Evolutionary conservation across 1,140 invertebrate species (phyloP).

Genomic region (Micrasema minimum): DNA sequence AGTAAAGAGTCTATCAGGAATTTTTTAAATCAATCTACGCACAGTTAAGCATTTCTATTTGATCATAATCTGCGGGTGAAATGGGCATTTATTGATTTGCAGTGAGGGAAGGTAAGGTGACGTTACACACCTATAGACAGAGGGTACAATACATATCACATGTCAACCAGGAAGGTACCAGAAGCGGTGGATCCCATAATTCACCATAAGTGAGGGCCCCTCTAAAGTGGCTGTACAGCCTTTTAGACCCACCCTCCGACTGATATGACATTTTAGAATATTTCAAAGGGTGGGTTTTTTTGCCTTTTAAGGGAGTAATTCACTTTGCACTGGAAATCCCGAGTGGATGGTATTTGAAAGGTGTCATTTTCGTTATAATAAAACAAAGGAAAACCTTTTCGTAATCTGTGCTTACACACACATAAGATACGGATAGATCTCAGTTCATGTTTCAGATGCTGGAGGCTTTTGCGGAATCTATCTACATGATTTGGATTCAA

Average conservation of each 20-base stretch:
- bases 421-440: too few relatives aligned
- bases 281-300: slow-evolving; percentile 37
- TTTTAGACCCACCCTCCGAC: slow-evolving; percentile 20
- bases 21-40: too few relatives aligned
- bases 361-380: slow-evolving; percentile 16
- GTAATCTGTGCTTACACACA: too few relatives aligned
- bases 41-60: too few relatives aligned
- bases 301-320: slow-evolving; percentile 19
- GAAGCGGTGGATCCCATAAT: slow-evolving; percentile 33
- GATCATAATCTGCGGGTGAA: too few relatives aligned
- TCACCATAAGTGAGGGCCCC: slow-evolving; percentile 35
- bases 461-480: too few relatives aligned
- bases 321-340: slow-evolving; percentile 7
- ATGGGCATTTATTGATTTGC: too few relatives aligned
- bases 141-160: slow-evolving; percentile 49
- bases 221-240: slow-evolving; percentile 24
- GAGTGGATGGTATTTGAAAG: slow-evolving; percentile 27
- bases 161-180: too few relatives aligned
- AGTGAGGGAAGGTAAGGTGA: slow-evolving; percentile 45
- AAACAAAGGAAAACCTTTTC: slow-evolving; percentile 15
- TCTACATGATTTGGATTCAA: too few relatives aligned
- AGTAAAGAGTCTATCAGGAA: too few relatives aligned
- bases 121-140: slow-evolving; percentile 35
- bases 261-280: slow-evolving; percentile 37
- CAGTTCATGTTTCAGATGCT: too few relatives aligned